Conservation (phyloP, 1,140 invertebrate species). For the Hyles euphorbiae region DNA sequence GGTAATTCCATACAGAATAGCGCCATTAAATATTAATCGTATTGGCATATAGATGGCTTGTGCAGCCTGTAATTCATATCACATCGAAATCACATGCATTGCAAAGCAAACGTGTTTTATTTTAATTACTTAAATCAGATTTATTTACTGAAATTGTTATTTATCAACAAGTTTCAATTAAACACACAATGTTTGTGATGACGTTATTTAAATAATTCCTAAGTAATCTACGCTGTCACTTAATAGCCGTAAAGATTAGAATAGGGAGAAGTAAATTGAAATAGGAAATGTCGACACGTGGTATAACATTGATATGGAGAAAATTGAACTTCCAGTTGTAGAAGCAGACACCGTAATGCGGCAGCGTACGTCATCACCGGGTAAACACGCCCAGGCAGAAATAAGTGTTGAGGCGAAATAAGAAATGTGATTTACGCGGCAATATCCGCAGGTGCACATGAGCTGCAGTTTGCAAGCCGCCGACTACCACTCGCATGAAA, state of each 20-base stretch:
- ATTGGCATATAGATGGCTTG: conserved; percentile 64
- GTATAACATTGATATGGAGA: conserved; percentile 4
- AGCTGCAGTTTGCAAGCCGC: conserved; percentile 41
- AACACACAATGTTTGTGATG: too few relatives aligned
- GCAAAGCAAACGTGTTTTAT: too few relatives aligned
- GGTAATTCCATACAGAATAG: conserved; percentile 59
- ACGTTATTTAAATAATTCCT: too few relatives aligned
- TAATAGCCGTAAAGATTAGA: too few relatives aligned
- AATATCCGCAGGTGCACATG: conserved; percentile 66
- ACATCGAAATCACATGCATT: conserved; percentile 1
- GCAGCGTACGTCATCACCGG: conserved; percentile 1
- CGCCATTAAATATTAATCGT: conserved; percentile 68
- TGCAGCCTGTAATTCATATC: conserved; percentile 42
- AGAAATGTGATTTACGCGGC: conserved; percentile 68
- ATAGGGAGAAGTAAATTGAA: too few relatives aligned
- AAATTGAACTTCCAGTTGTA: neutral
- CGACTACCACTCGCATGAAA: conserved; percentile 16
- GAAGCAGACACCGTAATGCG: conserved; percentile 1
- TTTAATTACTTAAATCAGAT: too few relatives aligned
- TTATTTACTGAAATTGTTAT: too few relatives aligned
- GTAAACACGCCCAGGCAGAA: conserved; percentile 34
- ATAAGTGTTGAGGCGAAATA: conserved; percentile 59
- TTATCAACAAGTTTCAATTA: too few relatives aligned
- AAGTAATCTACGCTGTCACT: too few relatives aligned
- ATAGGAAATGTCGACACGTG: conserved; percentile 2